phyloP scores from a whole-genome alignment of 2,113 vertebrate species.

The Ophthalmolycus amberensis region DNA sequence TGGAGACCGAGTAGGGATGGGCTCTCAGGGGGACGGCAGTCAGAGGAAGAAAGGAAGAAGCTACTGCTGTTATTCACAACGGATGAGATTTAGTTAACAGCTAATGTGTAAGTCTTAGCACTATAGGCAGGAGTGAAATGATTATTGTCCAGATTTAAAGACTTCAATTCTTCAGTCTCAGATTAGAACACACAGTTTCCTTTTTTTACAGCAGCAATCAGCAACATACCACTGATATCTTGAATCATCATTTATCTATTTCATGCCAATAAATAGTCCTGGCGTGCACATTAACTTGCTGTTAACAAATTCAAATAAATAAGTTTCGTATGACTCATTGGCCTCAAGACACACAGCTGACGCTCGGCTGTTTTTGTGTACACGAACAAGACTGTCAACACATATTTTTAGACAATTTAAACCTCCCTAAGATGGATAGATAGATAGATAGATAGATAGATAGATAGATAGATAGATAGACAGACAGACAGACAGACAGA shows the following conservation, averaged over 20 bases:
- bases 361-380: conserved; percentile 30
- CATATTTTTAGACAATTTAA: conserved; percentile 15
- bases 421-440: neutral
- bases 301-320: conserved; percentile 38
- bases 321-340: conserved; percentile 55
- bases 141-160: neutral
- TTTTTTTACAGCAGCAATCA: neutral
- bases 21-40: conserved; percentile 49
- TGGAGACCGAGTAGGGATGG: conserved; percentile 58
- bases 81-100: conserved; percentile 39
- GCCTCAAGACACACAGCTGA: conserved; percentile 45
- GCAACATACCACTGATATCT: conserved; percentile 9
- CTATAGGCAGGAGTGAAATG: neutral
- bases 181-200: neutral
- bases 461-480: conserved; percentile 12
- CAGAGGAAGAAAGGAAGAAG: conserved; percentile 32
- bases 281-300: conserved; percentile 6
- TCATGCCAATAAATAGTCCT: conserved; percentile 36
- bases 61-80: conserved; percentile 37
- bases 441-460: conserved; percentile 1
- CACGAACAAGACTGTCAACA: neutral
- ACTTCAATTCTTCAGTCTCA: neutral
- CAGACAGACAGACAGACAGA: neutral
- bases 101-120: conserved; percentile 1
- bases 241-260: neutral